Evolutionary conservation across 2,797 vertebrate species (phyloP).

Genomic region (Mormyrops boulengeri): DNA sequence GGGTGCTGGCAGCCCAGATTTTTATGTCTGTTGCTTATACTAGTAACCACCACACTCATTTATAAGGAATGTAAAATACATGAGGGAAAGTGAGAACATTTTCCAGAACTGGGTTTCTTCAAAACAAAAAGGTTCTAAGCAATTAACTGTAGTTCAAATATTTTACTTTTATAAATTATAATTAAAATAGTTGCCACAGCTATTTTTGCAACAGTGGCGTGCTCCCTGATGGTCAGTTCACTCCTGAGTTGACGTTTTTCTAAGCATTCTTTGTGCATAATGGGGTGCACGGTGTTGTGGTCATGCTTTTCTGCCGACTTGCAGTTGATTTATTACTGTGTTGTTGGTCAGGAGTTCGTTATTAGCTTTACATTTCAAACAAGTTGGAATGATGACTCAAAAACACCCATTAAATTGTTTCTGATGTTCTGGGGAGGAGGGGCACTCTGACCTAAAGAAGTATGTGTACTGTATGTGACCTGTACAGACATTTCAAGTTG

Average conservation of each 20-base stretch:
- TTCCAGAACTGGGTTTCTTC: background rate
- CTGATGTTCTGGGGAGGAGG: background rate
- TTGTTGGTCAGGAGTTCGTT: background rate
- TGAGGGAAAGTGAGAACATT: background rate
- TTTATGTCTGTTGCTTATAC: background rate
- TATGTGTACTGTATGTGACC: background rate
- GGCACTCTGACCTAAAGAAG: background rate
- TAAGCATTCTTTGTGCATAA: background rate
- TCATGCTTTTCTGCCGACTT: background rate
- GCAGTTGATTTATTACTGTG: background rate
- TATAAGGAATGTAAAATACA: background rate
- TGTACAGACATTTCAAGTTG: background rate
- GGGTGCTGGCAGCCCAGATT: background rate
- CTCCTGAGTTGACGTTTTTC: background rate
- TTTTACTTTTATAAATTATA: background rate
- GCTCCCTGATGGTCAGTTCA: background rate
- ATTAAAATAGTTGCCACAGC: background rate
- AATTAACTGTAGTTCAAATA: background rate
- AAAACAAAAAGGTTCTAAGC: background rate
- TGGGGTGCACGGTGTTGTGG: background rate
- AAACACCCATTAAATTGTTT: background rate
- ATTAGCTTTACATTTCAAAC: background rate
- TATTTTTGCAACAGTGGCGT: background rate
- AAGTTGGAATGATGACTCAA: background rate
- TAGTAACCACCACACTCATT: background rate